Base-by-base conservation (phyloP, 2,888 invertebrate genomes). In the Melieria crassipennis region DNA sequence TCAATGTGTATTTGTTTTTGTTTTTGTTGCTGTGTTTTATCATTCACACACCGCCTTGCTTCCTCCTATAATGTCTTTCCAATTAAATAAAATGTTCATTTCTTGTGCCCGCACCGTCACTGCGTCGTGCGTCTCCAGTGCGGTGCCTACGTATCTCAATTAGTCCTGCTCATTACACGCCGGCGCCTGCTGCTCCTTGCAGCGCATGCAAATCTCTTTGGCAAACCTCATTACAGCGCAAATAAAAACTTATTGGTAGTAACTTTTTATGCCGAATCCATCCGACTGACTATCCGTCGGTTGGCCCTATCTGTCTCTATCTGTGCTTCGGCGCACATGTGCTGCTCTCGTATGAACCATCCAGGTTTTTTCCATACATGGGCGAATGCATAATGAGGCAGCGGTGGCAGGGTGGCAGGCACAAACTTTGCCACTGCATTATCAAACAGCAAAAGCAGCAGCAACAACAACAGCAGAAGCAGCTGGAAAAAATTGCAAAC, bases 211-310 rank as follows among this genome's bases (percentile, higher is more conserved):
- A 69, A 72, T 69, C 72, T 61, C 72, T 55, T 69, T 57, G 65
- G 65, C 45, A 69, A 69, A 72, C 69, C 69, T 72, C 72, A 72
- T 72, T 72, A 72, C 69, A 69, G 58, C 43, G 66, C 72, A 72
- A 72, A 72, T 72, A 69, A 65, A 69, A 72, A 72, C 57, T 69
- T 72, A 72, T 72, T 72, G 64, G 65, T 60, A 55, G 50, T 55
- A 68, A 55, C 52, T 68, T 72, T 64, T 64, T 69, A 46, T 13
- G 45, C 62, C 16, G 13, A 16, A 50, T 7, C 48, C 42, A 50
- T 60, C 13, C 50, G 48, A 67, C 58, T 16, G 67, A n/a, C 46
- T 45, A 67, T 60, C 61, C 50, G 46, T 13, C 58, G 5, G 13
- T 16, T 52, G 11, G 50, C 52, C 45, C 43, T n/a, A n/a, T n/a